Conservation (phyloP, 2,797 vertebrate species). For the Netta rufina region DNA sequence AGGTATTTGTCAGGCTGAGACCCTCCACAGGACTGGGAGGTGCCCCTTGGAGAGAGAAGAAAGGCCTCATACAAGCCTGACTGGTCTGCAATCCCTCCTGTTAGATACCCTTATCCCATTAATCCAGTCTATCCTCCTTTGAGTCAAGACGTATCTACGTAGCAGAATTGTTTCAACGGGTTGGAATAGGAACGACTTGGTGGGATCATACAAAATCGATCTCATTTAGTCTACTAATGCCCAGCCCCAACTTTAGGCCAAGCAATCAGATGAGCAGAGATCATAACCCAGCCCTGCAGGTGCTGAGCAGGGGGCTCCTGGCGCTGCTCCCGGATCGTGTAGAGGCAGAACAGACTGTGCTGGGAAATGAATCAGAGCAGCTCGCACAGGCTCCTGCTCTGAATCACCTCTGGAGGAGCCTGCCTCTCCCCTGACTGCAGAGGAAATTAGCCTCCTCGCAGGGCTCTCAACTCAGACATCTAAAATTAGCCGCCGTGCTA, state of each 20-base stretch:
- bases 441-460: not conserved
- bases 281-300: not conserved
- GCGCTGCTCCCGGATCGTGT: not conserved
- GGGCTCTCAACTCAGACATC: not conserved
- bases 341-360: not conserved
- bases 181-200: not conserved
- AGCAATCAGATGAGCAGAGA: not conserved
- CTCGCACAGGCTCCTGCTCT: not conserved
- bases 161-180: not conserved
- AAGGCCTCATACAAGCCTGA: not conserved
- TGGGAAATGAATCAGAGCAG: constrained; percentile 11
- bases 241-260: not conserved
- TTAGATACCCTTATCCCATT: not conserved
- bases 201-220: not conserved
- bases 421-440: not conserved
- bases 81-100: not conserved
- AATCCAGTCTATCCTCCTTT: not conserved
- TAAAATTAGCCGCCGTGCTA: constrained; percentile 25
- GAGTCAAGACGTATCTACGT: fast-evolving
- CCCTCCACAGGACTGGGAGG: not conserved
- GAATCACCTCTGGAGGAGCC: constrained; percentile 19
- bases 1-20: not conserved
- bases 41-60: not conserved
- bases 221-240: not conserved
- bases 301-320: not conserved